Base-by-base conservation (phyloP, 2,797 vertebrate genomes). In the Pyrocephalus nanus region DNA sequence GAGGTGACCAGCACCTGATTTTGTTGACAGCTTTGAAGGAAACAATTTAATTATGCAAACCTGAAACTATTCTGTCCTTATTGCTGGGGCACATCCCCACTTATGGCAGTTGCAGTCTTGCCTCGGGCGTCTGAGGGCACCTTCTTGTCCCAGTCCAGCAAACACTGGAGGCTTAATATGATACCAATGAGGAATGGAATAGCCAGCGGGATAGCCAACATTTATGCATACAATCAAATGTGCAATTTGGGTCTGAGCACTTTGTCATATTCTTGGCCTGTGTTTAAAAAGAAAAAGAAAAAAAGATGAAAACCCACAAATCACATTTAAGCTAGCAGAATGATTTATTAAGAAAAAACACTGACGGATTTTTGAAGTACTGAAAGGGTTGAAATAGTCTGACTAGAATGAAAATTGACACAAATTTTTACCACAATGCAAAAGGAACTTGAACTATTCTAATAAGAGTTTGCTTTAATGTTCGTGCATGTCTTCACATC, bases 401-500 rank as follows among this genome's bases (percentile, higher is more conserved):
- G 95, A 91, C 71, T 79, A 80, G 90, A 96, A 96, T 94, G 85
- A 91, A 95, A 96, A 89, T 77, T 93, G 96, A 97, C 95, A 95
- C 8, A 6, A 64, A 19, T 79, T 96, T 95, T 86, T 94, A 93
- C 90, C 94, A 93, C 92, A 95, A 85, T 36, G 45, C 86, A 71
- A 79, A 92, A 95, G 48, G 90, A 95, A 95, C 94, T 96, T 84
- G 60, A 96, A 87, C 86, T 91, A 91, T 94, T 93, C 93, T 92
- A 95, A 87, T 89, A 87, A 76, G 83, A 85, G 81, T 89, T 95
- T 92, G 58, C 96, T 97, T 94, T 96, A 96, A 96, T 96, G 95
- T 96, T 91, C 57, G 8, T 94, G 95, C 94, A 88, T 96, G 95
- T 97, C 92, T 95, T 96, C 95, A 94, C 90, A 96, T 96, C 76